Evolutionary conservation across 2,888 invertebrate genomes (phyloP), one percentile per base, ranked within the genome.

Genomic region (Bellardia bayeri): DNA sequence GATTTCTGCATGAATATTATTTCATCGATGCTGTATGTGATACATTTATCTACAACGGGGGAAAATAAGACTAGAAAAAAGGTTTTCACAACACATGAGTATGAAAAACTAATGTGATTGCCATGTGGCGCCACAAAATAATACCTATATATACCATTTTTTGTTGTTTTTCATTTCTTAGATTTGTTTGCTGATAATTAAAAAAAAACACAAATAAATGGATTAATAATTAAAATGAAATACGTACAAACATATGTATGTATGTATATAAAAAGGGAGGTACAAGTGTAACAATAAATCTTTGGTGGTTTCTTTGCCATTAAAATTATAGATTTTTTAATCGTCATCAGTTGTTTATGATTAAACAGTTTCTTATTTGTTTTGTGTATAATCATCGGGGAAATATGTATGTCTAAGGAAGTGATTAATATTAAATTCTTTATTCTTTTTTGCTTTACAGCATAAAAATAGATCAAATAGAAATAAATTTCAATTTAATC

Each of bases 81-180:
- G 37, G 42, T 64, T 40, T 23, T 56, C 68, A 69, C 51, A 68
- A 69, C 72, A 79, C 40, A 72, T 72, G 72, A 79, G 51, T 11
- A 86, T 42, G 74, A 85, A 89, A 89, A 89, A 89, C 89, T 90
- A 90, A 91, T 90, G 89, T 90, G 90, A 90, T 90, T 90, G 91
- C 89, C 90, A 89, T 90, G 90, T 84, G 91, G 91, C 90, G 91
- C 89, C 90, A 89, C 83, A 81, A 75, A 82, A 80, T 68, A 74
- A 85, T 85, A 78, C 45, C 23, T 23, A 23, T 42, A 4, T 33
- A 4, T 33, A 4, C 5, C 5, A 4, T 33, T 33, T 49, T 49
- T 61, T 72, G 78, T 40, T 4, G 40, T 75, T 74, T 74, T 61
- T 33, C 56, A 30, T 63, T 63, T 54, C 13, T 23, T 37, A 76